Evolutionary conservation across 1,140 invertebrate genomes (phyloP).

Genomic region (Drosophila aff.): DNA sequence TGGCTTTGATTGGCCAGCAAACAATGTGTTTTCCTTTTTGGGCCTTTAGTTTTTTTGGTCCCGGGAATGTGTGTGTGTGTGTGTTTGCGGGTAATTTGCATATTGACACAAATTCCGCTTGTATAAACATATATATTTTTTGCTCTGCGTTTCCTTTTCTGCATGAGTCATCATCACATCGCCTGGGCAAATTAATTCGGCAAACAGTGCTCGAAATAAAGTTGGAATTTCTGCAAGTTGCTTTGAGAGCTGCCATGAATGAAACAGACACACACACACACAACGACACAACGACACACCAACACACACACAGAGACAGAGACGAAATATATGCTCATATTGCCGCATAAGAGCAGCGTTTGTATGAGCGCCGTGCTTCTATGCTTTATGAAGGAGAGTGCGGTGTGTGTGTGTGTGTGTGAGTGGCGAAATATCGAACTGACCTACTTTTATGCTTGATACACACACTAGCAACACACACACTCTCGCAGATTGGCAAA

Average conservation of each 20-base stretch:
- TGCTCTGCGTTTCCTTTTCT: background rate
- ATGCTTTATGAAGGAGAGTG: slow-evolving; percentile 35
- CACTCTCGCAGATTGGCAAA: slow-evolving; percentile 28
- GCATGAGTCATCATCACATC: slow-evolving; percentile 25
- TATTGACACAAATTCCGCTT: slow-evolving; percentile 28
- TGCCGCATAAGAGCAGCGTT: slow-evolving; percentile 14
- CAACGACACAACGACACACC: background rate
- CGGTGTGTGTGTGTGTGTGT: slow-evolving; percentile 36
- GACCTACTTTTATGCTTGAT: slow-evolving; percentile 74
- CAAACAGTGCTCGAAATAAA: slow-evolving; percentile 22
- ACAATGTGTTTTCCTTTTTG: background rate
- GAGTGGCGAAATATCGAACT: slow-evolving; percentile 77
- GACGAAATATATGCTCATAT: slow-evolving; percentile 39
- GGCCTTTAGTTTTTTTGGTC: background rate
- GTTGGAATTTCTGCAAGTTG: slow-evolving; percentile 22
- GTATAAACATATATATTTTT: slow-evolving; percentile 2
- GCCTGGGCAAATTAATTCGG: slow-evolving; percentile 35
- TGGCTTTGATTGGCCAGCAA: background rate
- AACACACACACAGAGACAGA: background rate
- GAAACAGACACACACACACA: slow-evolving; percentile 30
- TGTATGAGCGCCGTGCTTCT: slow-evolving; percentile 16
- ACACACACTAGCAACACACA: slow-evolving; percentile 42
- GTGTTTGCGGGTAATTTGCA: slow-evolving; percentile 27
- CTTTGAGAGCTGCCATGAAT: slow-evolving; percentile 30
- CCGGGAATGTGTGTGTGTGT: background rate